Percentiles rank a stretch among this genome's conserved stretches.
Conservation (phyloP, 2,113 vertebrate species). For the Sprattus sprattus region DNA sequence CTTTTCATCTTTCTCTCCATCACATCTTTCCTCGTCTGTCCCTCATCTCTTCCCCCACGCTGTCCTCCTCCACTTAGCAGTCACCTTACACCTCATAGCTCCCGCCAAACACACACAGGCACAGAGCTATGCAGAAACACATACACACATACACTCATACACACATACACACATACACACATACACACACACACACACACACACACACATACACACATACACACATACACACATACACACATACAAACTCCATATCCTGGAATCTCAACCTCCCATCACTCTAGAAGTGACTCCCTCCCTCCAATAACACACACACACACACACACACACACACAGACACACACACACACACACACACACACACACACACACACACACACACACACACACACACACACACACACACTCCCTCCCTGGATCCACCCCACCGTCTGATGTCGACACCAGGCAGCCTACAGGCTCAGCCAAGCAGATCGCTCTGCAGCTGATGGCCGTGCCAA, state of each 20-base stretch:
- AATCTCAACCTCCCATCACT: conserved; percentile 38
- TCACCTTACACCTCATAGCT: background rate
- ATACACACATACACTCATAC: background rate
- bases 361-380: too few species aligned
- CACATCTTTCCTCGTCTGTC: background rate
- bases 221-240: background rate
- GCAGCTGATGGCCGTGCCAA: background rate
- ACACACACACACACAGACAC: too few species aligned
- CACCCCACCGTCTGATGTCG: background rate
- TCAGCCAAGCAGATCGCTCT: background rate
- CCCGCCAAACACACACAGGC: background rate
- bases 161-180: background rate
- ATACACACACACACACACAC: background rate
- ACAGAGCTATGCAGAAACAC: too few species aligned
- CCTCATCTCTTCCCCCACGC: background rate
- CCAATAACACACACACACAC: too few species aligned
- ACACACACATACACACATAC: background rate
- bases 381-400: too few species aligned
- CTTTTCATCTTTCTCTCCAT: background rate
- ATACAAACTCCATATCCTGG: background rate
- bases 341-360: too few species aligned
- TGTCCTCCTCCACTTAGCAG: background rate
- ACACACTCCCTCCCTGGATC: background rate
- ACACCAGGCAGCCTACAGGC: background rate
- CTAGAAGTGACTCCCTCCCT: conserved; percentile 18